Percentiles rank a stretch among this genome's conserved stretches.
phyloP scores from a whole-genome alignment of 2,113 vertebrate species.

The Odontesthes bonariensis region DNA sequence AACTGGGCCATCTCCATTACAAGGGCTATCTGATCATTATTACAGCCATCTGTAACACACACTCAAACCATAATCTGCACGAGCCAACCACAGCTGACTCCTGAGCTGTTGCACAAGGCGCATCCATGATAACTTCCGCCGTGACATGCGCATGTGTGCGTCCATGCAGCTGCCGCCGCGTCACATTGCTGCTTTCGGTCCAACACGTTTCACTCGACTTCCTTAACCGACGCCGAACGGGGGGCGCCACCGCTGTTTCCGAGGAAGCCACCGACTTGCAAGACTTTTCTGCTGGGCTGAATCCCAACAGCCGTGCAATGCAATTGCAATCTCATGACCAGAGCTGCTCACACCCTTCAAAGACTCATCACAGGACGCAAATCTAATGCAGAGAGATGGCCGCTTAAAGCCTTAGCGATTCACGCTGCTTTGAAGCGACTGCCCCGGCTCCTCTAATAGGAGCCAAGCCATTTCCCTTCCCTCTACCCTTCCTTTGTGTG shows the following conservation, averaged over 20 bases:
- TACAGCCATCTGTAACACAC: conserved; percentile 80
- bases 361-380: conserved; percentile 75
- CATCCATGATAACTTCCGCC: conserved; percentile 42
- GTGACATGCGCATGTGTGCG: conserved; percentile 20
- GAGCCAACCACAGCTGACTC: conserved; percentile 77
- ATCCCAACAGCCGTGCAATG: conserved; percentile 52
- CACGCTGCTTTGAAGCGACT: conserved; percentile 74
- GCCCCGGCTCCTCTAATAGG: conserved; percentile 57
- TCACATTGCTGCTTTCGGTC: conserved; percentile 65
- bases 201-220: conserved; percentile 59
- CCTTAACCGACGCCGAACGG: conserved; percentile 47
- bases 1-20: conserved; percentile 78
- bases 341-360: conserved; percentile 72
- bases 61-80: conserved; percentile 75
- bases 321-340: conserved; percentile 58
- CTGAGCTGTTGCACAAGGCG: conserved; percentile 34
- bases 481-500: conserved; percentile 60
- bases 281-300: conserved; percentile 6
- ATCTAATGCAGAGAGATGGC: conserved; percentile 75
- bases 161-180: conserved; percentile 64
- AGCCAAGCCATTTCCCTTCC: conserved; percentile 77
- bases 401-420: conserved; percentile 68
- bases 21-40: conserved; percentile 80
- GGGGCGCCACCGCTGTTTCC: background rate
- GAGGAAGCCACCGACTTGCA: conserved; percentile 24